Base-by-base conservation (phyloP, 2,888 invertebrate genomes). In the Tolmerus cingulatus region DNA sequence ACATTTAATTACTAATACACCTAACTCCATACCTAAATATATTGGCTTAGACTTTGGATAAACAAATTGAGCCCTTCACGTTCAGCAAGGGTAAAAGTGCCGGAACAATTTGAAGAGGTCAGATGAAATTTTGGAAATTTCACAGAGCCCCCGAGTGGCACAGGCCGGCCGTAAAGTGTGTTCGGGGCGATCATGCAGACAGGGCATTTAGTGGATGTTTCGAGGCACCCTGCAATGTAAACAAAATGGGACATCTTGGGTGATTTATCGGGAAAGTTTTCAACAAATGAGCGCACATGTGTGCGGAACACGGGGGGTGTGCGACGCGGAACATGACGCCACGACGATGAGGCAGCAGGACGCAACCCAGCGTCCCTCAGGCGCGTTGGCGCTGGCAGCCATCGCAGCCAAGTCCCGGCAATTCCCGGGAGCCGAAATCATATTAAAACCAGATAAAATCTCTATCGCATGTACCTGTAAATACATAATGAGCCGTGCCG, bases 191-290 rank as follows among this genome's bases (percentile, higher is more conserved):
- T 77, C 78, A 55, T 55, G 74, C 77, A 37, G 78, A 78, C 77
- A 86, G 51, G 66, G 78, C 37, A 86, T 77, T 46, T 77, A 86
- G 86, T 37, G 57, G 34, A 74, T 43, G 85, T 51, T 86, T 86
- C 40, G 55, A 14, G 37, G 55, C 55, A 37, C 57, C 86, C 78
- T 57, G 23, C 43, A 86, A 51, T 86, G 77, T 86, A 86, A 77
- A 86, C 86, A 86, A 86, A 66, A 77, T 77, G 86, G 57, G 86
- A 77, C 86, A 86, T 46, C 51, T 23, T 46, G 30, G 27, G 51
- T 77, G 86, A 86, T 86, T 86, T 86, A 86, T 86, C 34, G 86
- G 14, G 19, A 86, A 86, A 86, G 77, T 86, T 86, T 86, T 86
- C 51, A 82, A 57, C 82, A 82, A 81, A 82, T 51, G 82, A 85